Percentiles rank a stretch among this genome's conserved stretches.
These are phyloP conservation scores for Eublepharis macularius DNA, from an alignment of 2,113 vertebrate genomes.

Conservation along the genomic window DNA sequence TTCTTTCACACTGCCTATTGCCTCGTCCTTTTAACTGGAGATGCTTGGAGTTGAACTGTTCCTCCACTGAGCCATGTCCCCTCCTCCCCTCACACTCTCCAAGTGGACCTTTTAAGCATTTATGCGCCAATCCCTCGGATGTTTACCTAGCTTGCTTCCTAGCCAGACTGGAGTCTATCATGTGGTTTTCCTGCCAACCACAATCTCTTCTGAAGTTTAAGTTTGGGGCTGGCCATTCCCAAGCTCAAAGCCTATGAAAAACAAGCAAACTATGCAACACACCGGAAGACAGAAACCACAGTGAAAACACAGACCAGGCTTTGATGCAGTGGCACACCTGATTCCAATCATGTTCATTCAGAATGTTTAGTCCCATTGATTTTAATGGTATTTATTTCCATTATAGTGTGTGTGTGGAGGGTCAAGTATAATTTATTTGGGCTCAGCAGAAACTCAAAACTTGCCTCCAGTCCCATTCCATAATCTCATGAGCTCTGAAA, in stretches of 20 bases:
- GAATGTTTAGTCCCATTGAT: background rate
- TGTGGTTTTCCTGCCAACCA: background rate
- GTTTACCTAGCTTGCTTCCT: background rate
- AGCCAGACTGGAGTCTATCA: background rate
- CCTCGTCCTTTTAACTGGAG: too few relatives aligned
- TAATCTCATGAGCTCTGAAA: too few relatives aligned
- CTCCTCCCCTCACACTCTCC: too few relatives aligned
- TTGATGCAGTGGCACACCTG: background rate
- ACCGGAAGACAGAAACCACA: background rate
- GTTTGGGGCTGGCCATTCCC: background rate
- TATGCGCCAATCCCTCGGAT: background rate
- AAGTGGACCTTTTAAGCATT: too few relatives aligned
- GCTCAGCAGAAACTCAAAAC: too few relatives aligned
- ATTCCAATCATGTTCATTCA: background rate
- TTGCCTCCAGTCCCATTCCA: too few relatives aligned
- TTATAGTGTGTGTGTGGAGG: too few relatives aligned
- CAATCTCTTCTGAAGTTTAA: background rate
- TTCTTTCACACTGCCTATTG: too few relatives aligned
- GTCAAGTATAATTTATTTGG: too few relatives aligned
- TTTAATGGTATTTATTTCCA: background rate
- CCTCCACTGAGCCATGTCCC: too few relatives aligned
- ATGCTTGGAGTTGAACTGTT: too few relatives aligned
- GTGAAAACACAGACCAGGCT: background rate
- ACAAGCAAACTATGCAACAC: background rate
- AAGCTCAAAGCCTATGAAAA: conserved; percentile 5